A percentile compares a stretch with the other conserved stretches of the same genome.
These are phyloP conservation scores for Hylaea fasciaria DNA, from an alignment of 2,888 invertebrate genomes.

Conservation along the genomic window DNA sequence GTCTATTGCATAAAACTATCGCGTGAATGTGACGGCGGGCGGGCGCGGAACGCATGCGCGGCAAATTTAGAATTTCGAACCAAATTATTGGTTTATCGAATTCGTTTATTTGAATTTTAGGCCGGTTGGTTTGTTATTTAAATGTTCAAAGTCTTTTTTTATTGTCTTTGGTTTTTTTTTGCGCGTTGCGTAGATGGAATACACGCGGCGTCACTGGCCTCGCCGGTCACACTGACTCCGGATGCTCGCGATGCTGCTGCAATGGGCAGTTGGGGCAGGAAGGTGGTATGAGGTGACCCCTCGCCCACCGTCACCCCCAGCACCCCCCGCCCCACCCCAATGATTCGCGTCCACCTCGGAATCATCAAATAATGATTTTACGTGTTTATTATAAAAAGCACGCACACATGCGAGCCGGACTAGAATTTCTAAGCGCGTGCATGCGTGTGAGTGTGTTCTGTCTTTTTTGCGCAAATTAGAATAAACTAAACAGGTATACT, in stretches of 20 bases:
- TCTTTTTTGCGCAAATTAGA: slow-evolving; percentile 60
- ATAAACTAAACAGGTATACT: slow-evolving; percentile 58
- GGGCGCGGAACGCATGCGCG: slow-evolving; percentile 78
- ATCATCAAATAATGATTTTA: slow-evolving; percentile 85
- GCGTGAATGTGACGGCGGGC: slow-evolving; percentile 82
- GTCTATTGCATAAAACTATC: slow-evolving; percentile 83
- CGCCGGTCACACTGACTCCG: slow-evolving; percentile 82
- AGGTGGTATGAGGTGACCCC: slow-evolving; percentile 63
- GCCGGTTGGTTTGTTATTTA: slow-evolving; percentile 52
- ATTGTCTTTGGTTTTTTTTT: slow-evolving; percentile 56
- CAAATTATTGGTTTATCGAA: slow-evolving; percentile 76
- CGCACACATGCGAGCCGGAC: slow-evolving; percentile 30
- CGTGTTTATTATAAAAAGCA: slow-evolving; percentile 79
- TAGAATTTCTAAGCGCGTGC: slow-evolving; percentile 47
- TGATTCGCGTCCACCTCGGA: slow-evolving; percentile 74
- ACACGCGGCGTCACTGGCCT: slow-evolving; percentile 81
- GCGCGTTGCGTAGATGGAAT: slow-evolving; percentile 82
- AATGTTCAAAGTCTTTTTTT: slow-evolving; percentile 45
- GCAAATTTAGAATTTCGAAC: slow-evolving; percentile 72
- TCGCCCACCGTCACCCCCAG: slow-evolving; percentile 51
- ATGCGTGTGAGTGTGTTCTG: slow-evolving; percentile 44
- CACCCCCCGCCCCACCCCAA: slow-evolving; percentile 68
- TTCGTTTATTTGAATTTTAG: slow-evolving; percentile 65
- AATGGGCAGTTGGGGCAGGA: slow-evolving; percentile 57
- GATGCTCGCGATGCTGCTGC: slow-evolving; percentile 76